These are phyloP conservation scores for Pseudococcus viburni DNA, from an alignment of 2,888 invertebrate genomes.

Conservation along the genomic window DNA sequence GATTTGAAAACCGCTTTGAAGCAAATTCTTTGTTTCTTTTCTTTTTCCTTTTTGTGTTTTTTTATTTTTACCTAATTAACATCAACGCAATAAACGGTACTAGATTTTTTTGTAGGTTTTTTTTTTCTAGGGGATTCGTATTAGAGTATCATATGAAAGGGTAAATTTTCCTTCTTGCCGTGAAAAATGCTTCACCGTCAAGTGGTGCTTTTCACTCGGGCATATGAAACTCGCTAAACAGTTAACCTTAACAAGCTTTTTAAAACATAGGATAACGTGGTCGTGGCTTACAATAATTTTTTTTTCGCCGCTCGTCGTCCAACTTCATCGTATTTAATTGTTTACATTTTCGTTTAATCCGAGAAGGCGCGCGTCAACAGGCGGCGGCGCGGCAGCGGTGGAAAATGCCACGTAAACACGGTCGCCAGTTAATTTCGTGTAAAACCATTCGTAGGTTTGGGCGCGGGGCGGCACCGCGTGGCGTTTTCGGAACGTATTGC, in stretches of 20 bases:
- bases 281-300: neutral
- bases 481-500: conserved; percentile 4
- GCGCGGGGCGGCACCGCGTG: neutral
- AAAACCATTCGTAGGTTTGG: neutral
- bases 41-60: neutral
- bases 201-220: conserved; percentile 23
- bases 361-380: neutral
- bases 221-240: conserved; percentile 27
- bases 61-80: neutral
- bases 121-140: neutral
- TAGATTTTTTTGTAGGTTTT: conserved; percentile 19
- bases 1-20: neutral
- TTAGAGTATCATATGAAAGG: conserved; percentile 25
- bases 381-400: neutral
- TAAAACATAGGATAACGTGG: neutral
- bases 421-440: neutral
- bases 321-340: conserved; percentile 4
- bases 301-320: conserved; percentile 1
- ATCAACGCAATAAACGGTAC: conserved; percentile 30
- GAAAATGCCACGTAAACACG: neutral
- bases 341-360: conserved; percentile 24
- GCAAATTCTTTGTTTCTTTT: conserved; percentile 21
- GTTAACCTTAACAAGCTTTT: conserved; percentile 36
- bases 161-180: conserved; percentile 28
- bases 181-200: conserved; percentile 34